Evolutionary conservation across 2,888 invertebrate genomes (phyloP).

Genomic region (Aromia moschata): DNA sequence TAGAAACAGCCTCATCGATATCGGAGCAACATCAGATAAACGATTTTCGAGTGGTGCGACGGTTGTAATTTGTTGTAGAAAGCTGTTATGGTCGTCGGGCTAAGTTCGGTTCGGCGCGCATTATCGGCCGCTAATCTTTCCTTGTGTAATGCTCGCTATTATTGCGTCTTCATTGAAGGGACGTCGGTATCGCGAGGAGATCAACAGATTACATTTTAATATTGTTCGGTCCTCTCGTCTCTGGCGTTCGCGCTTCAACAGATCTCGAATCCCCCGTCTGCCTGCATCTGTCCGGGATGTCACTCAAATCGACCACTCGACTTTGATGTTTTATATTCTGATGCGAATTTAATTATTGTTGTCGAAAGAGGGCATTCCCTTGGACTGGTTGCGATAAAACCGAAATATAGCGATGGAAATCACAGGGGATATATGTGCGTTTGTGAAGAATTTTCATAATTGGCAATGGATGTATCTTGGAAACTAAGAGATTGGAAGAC

Average conservation of each 20-base stretch:
- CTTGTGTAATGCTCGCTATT: conserved; percentile 50
- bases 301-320: conserved; percentile 38
- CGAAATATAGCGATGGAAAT: conserved; percentile 24
- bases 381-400: conserved; percentile 23
- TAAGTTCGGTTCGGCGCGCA: conserved; percentile 19
- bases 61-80: conserved; percentile 33
- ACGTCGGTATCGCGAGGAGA: conserved; percentile 45
- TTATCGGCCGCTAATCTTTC: conserved; percentile 38
- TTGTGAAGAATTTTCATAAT: too few species aligned
- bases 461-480: too few species aligned
- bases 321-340: conserved; percentile 27
- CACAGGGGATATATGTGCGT: too few species aligned
- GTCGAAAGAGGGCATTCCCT: conserved; percentile 25
- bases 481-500: too few species aligned
- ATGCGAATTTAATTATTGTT: conserved; percentile 37
- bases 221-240: conserved; percentile 47
- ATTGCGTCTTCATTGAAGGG: conserved; percentile 48
- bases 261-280: conserved; percentile 43
- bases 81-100: conserved; percentile 23
- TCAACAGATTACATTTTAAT: conserved; percentile 49
- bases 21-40: conserved; percentile 19
- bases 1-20: conserved; percentile 9
- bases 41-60: conserved; percentile 19
- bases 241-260: conserved; percentile 48
- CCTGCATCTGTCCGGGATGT: conserved; percentile 41